These are phyloP conservation scores for Nycticryphes semicollaris DNA, from an alignment of 2,113 vertebrate species.

Conservation along the genomic window DNA sequence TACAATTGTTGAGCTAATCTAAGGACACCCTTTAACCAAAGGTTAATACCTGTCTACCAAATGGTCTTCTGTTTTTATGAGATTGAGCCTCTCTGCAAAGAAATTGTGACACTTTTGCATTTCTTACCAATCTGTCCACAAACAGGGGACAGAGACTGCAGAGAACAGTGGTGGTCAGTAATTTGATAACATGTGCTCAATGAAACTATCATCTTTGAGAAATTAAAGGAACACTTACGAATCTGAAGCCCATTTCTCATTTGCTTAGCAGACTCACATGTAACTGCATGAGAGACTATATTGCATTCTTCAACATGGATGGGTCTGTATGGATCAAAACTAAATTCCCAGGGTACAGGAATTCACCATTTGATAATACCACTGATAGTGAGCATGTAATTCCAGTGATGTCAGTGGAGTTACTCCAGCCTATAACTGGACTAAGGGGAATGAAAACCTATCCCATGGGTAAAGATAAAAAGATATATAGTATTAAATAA, in stretches of 20 bases:
- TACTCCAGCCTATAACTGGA: not conserved
- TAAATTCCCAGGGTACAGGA: not conserved
- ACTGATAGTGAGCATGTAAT: not conserved
- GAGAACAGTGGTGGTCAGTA: not conserved
- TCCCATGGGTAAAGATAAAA: not conserved
- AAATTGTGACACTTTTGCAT: not conserved
- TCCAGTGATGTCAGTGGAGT: not conserved
- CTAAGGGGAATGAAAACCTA: constrained; percentile 11
- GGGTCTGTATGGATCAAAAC: not conserved
- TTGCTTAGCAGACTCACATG: not conserved
- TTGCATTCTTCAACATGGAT: not conserved
- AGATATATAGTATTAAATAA: constrained; percentile 54
- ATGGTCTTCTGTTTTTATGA: not conserved
- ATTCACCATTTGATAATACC: not conserved
- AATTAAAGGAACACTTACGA: not conserved
- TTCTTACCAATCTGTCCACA: not conserved
- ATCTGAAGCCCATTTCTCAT: not conserved
- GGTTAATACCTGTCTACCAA: not conserved
- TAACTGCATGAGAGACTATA: not conserved
- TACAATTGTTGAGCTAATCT: not conserved
- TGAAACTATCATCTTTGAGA: not conserved
- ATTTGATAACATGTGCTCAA: not conserved
- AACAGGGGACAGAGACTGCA: not conserved
- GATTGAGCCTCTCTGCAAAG: not conserved
- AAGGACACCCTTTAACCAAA: not conserved